Conservation (phyloP, 2,113 vertebrate species). For the Podilymbus podiceps region DNA sequence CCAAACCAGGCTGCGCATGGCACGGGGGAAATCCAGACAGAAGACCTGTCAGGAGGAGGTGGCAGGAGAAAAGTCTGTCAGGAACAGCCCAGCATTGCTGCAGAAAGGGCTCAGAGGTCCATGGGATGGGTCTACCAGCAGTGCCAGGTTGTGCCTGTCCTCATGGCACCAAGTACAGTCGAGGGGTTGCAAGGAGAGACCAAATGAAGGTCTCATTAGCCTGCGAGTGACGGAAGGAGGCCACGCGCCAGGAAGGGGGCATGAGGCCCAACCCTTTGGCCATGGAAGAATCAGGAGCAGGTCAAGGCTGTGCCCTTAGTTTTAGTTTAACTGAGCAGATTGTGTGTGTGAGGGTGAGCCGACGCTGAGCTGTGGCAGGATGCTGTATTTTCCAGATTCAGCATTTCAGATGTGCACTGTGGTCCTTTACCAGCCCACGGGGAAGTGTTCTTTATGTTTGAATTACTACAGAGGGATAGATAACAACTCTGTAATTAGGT, state of each 20-base stretch:
- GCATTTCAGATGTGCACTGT: not conserved
- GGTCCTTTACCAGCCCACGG: not conserved
- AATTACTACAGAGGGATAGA: not conserved
- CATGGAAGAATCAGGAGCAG: accelerated
- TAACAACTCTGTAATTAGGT: conserved; percentile 12
- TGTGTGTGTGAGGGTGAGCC: not conserved
- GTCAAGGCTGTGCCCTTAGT: too few relatives aligned
- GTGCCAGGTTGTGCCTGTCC: not conserved
- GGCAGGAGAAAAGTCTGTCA: not conserved
- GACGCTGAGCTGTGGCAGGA: not conserved
- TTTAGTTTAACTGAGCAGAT: not conserved
- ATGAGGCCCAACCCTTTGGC: not conserved
- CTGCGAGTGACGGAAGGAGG: not conserved
- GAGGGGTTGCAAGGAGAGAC: not conserved
- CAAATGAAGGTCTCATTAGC: not conserved
- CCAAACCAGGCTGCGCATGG: not conserved
- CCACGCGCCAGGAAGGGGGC: not conserved
- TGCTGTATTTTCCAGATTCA: not conserved
- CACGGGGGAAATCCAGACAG: not conserved
- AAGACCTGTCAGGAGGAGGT: not conserved
- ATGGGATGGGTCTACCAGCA: too few relatives aligned
- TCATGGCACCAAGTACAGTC: accelerated
- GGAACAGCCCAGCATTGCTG: accelerated
- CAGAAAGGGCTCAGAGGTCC: accelerated
- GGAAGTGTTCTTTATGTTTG: not conserved